phyloP scores from a whole-genome alignment of 2,888 invertebrate genomes.

The Venustoraphidia nigricollis region DNA sequence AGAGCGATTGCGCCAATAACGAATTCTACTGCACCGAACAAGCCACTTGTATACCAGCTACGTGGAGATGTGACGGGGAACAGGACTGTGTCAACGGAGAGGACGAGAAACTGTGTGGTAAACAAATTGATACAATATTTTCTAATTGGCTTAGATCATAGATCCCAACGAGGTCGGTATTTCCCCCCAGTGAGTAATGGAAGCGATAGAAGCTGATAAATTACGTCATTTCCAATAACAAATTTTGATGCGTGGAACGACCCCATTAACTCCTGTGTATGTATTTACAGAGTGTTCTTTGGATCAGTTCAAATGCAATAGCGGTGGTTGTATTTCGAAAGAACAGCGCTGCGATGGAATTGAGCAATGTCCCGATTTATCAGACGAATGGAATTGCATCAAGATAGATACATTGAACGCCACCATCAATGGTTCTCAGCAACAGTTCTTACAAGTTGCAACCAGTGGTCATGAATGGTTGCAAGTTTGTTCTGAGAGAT shows the following conservation, averaged over 20 bases:
- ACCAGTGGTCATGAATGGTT: constrained; percentile 22
- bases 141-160: too few relatives aligned
- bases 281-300: constrained; percentile 29
- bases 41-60: constrained; percentile 39
- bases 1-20: constrained; percentile 31
- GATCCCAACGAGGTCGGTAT: too few relatives aligned
- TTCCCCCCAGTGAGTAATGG: too few relatives aligned
- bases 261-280: too few relatives aligned
- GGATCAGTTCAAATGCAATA: constrained; percentile 38
- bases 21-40: constrained; percentile 40
- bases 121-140: constrained; percentile 8
- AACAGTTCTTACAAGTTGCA: constrained; percentile 13
- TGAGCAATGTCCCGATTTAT: constrained; percentile 41
- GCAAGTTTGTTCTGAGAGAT: constrained; percentile 35
- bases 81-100: constrained; percentile 37
- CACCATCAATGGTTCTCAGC: constrained; percentile 1
- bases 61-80: constrained; percentile 41
- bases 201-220: too few relatives aligned
- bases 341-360: constrained; percentile 39
- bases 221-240: too few relatives aligned
- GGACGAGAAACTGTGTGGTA: constrained; percentile 39
- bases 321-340: constrained; percentile 38
- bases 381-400: constrained; percentile 45
- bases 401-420: constrained; percentile 9
- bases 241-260: too few relatives aligned